Evolutionary conservation across 2,888 invertebrate genomes (phyloP).

Genomic region (Oxyscelio sp.): DNA sequence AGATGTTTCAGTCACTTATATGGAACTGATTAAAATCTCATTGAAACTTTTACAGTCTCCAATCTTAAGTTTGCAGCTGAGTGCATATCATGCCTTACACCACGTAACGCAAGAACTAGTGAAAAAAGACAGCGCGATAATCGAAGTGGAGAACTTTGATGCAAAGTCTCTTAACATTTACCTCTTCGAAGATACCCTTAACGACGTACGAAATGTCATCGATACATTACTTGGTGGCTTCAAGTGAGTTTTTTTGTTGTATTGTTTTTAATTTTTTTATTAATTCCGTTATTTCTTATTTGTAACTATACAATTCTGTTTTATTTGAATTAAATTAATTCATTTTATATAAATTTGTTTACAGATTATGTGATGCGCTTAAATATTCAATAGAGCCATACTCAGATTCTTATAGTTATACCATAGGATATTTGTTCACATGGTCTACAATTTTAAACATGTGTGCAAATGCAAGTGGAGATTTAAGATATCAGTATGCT

Average conservation of each 20-base stretch:
- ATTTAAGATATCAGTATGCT: conserved; percentile 93
- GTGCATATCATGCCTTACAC: conserved; percentile 89
- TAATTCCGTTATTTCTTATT: too few relatives aligned
- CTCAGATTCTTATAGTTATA: conserved; percentile 90
- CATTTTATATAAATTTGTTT: not conserved
- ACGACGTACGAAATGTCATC: conserved; percentile 89
- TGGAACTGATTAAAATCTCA: conserved; percentile 85
- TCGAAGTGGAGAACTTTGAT: conserved; percentile 88
- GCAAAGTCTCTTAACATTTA: conserved; percentile 87
- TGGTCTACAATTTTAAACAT: conserved; percentile 92
- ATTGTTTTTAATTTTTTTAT: conserved; percentile 47
- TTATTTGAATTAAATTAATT: too few relatives aligned
- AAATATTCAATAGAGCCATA: conserved; percentile 90
- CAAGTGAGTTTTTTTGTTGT: too few relatives aligned
- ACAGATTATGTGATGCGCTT: conserved; percentile 36
- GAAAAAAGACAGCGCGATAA: conserved; percentile 88
- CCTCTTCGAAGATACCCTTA: conserved; percentile 88
- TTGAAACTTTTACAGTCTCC: conserved; percentile 87
- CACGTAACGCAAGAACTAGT: conserved; percentile 88
- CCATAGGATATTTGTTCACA: conserved; percentile 92
- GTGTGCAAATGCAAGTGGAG: conserved; percentile 91
- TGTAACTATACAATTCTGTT: too few relatives aligned
- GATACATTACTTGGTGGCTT: conserved; percentile 89
- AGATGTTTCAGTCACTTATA: conserved; percentile 60
- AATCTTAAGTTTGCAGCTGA: conserved; percentile 88